Conservation (phyloP, 2,797 vertebrate genomes). For the Phaenicophaeus curvirostris region DNA sequence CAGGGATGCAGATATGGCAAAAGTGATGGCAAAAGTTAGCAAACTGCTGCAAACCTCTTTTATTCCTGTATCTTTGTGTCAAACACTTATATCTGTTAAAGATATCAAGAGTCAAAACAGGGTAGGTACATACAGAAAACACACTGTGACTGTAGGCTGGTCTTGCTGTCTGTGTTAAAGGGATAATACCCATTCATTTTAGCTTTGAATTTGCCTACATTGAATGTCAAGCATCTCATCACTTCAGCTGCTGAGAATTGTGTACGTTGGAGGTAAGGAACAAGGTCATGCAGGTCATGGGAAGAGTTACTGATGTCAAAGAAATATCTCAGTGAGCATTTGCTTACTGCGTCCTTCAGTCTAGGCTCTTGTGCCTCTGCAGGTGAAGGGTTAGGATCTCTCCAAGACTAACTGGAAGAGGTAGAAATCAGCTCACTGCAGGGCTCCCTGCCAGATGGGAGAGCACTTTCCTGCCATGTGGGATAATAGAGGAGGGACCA, state of each 20-base stretch:
- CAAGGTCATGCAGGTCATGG: neutral
- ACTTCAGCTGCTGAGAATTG: neutral
- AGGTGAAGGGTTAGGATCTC: neutral
- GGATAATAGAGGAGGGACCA: neutral
- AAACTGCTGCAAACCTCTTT: neutral
- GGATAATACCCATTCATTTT: neutral
- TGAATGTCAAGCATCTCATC: neutral
- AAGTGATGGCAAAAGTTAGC: neutral
- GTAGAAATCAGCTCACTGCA: neutral
- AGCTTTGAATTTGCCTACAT: neutral
- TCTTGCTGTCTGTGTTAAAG: neutral
- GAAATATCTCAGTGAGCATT: neutral
- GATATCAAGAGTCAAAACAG: neutral
- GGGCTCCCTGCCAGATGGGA: fast-evolving
- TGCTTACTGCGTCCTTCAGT: neutral
- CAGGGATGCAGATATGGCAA: neutral
- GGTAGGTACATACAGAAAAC: neutral
- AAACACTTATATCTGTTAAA: neutral
- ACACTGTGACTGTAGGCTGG: neutral
- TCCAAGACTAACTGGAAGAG: neutral
- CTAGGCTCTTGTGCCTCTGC: neutral
- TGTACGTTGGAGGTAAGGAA: neutral
- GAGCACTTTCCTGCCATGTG: neutral
- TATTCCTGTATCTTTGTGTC: neutral
- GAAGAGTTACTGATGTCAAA: neutral